Evolutionary conservation across 1,140 invertebrate species (phyloP), one percentile per base, ranked within the genome.

Genomic region (Pseudomyrmex flavicornis): DNA sequence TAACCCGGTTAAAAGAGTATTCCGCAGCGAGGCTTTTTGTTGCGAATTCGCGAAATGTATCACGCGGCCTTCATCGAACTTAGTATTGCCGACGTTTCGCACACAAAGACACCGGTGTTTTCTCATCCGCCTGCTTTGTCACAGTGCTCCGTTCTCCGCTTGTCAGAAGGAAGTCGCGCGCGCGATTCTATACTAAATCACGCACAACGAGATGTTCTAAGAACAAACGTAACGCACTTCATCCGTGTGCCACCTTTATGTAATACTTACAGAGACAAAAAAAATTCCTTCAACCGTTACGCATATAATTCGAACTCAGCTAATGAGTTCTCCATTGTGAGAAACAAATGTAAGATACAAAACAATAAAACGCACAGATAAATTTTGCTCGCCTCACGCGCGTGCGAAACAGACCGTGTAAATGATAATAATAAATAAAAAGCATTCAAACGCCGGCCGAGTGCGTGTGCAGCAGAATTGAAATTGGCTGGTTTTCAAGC

Each of bases 1-100:
- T 84, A 84, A 84, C 83, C 83, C 75, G 83, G 83, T 84, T 84
- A 84, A 80, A 5, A 35, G 35, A 17, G 22, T 75, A 63, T 70
- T 84, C 52, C 17, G 20, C 58, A 46, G 75, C 22, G 5, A 17
- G 15, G 5, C 48, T 77, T 79, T 68, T 77, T 69, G 66, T 72
- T 59, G 59, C 20, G 56, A 83, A 83, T 58, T 58, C 44, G 20
- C 50, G 44, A 76, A 83, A 83, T 83, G 80, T 83, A 83, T 83
- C 73, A 83, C 80, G 44, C 73, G 80, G 62, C 80, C 73, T 83
- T 83, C 72, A 76, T 65, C 22, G 50, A 56, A 79, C 62, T 76
- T 77, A 69, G 79, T 7, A 35, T 35, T 75, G 72, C 59, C 12
- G 17, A 20, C 17, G 70, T 5, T 72, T 35, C 35, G 35, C 54